Base-by-base conservation (phyloP, 2,888 invertebrate genomes). In the Melinopterus prodromus region DNA sequence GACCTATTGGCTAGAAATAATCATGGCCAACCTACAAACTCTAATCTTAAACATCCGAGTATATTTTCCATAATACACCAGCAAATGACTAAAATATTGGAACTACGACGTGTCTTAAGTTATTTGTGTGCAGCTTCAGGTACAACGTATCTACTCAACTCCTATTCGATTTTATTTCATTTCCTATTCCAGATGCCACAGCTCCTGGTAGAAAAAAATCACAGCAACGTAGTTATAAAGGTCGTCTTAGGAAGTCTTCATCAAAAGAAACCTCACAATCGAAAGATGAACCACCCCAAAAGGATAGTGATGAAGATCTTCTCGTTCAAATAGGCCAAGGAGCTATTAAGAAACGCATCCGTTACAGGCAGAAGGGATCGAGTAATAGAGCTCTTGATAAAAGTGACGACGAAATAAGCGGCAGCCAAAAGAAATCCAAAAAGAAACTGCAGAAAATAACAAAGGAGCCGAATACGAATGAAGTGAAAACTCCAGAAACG, bases 41-140 rank as follows among this genome's bases (percentile, higher is more conserved):
- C 81, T 12, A 78, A 78, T 14, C 71, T 77, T 37, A 75, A 79
- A n/a, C 77, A 81, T 53, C 35, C 77, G 0, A 78, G 76, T 71
- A 77, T 81, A 16, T 53, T 69, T 7, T 71, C 16, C 26, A 78
- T 78, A 37, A 16, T 81, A 14, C 72, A 77, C 0, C 78, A 77
- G 36, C 84, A 88, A 36, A 85, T 84, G 36, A 83, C 83, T 70
- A 90, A 90, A 86, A 87, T 90, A 71, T 85, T 89, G 70, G 90
- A 90, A 82, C 84, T 90, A 15, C 86, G 90, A 82, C 83, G 89
- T 81, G 87, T 88, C 80, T 84, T 90, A 16, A 89, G 87, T 80
- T 88, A 88, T 80, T 84, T 90, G 53, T 90, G 89, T 82, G 88
- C 89, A 26, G 86, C 88, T 72, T 86, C 89, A 84, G 89, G 89